Evolutionary conservation across 1,140 invertebrate genomes (phyloP).

Genomic region (Drosophila sucinea): DNA sequence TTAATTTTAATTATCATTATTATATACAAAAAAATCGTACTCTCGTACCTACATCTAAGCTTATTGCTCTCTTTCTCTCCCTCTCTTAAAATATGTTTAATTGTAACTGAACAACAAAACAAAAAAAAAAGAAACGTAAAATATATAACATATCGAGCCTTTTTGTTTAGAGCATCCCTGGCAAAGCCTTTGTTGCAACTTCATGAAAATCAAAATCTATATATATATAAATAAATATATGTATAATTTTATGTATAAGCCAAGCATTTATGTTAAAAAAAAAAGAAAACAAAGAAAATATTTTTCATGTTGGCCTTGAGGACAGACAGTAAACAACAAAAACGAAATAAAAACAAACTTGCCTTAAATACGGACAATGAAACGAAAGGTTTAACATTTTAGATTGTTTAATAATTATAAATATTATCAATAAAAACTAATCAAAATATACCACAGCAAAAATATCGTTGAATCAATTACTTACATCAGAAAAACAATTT

Average conservation of each 20-base stretch:
- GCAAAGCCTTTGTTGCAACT: slow-evolving; percentile 45
- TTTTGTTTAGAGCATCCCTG: slow-evolving; percentile 48
- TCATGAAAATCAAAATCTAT: slow-evolving; percentile 58
- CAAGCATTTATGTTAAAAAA: slow-evolving; percentile 57
- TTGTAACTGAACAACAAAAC: slow-evolving; percentile 48
- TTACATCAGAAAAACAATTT: neutral
- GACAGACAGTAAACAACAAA: slow-evolving; percentile 22
- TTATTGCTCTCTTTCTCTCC: slow-evolving; percentile 35
- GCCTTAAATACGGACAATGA: slow-evolving; percentile 79
- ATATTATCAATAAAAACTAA: slow-evolving; percentile 64
- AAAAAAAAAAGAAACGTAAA: slow-evolving; percentile 46
- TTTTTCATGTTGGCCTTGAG: slow-evolving; percentile 62
- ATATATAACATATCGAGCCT: slow-evolving; percentile 65
- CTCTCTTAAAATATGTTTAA: slow-evolving; percentile 40
- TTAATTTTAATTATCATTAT: slow-evolving; percentile 77
- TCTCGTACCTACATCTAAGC: slow-evolving; percentile 63
- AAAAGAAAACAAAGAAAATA: slow-evolving; percentile 63
- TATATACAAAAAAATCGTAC: slow-evolving; percentile 43
- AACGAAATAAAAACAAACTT: slow-evolving; percentile 55
- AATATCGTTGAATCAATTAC: neutral
- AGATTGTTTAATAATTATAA: slow-evolving; percentile 72
- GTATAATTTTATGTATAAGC: slow-evolving; percentile 45
- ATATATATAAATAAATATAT: slow-evolving; percentile 63
- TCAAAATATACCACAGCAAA: slow-evolving; percentile 30
- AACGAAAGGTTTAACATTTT: slow-evolving; percentile 62